Evolutionary conservation across 2,888 invertebrate genomes (phyloP), one percentile per base, ranked within the genome.

Genomic region (Phengaris arion): DNA sequence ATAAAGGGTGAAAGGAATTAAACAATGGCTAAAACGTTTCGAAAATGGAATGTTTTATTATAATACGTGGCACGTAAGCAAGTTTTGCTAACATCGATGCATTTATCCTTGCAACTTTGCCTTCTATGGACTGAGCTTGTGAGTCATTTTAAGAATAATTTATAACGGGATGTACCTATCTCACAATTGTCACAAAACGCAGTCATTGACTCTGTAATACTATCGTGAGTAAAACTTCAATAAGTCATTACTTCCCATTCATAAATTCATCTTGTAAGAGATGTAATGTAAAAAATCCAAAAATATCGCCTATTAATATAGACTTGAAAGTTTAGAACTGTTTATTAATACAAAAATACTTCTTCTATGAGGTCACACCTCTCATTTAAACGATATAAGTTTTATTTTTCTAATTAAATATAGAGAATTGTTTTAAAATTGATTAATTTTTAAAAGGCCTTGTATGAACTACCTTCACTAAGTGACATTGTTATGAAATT

Each of bases 81-180:
- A 75, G 76, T 77, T 76, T 78, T 57, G 74, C 79, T 73, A 79
- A 79, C 80, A 59, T n/a, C n/a, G 81, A 81, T 78, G 79, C 77
- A 78, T 76, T 79, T 76, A 80, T 80, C 80, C 82, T 82, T 82
- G 80, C 82, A 80, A 78, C 79, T 77, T 77, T 75, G 55, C 79
- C 77, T 72, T 78, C 77, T 79, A 79, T 76, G 79, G 79, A 72
- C 73, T 72, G 80, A 78, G 80, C 78, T 79, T 78, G 85, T 93
- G 92, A 92, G 82, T 92, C 92, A 92, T 87, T 83, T 80, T 83
- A 80, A 84, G 83, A 83, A 84, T 84, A 86, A 89, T 88, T 90
- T 85, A 84, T 90, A 92, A 91, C 92, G 91, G 93, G 92, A 92
- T 91, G 90, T 72, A 54, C 52, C 45, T 46, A 46, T 8, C 48